Base-by-base conservation (phyloP, 23 tunicate species). In the Aplidium turbinatum region DNA sequence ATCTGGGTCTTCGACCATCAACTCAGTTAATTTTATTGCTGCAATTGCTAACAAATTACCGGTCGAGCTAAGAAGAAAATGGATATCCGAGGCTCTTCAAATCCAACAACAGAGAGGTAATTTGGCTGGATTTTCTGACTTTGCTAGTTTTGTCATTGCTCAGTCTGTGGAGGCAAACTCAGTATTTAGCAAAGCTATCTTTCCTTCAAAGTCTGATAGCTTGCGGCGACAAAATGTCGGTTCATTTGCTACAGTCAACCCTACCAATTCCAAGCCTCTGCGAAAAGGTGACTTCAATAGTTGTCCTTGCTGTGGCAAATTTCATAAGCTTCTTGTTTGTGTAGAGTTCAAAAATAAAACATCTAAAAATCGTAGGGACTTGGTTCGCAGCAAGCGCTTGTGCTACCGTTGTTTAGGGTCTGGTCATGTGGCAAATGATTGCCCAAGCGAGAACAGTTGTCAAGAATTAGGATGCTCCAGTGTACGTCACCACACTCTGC, bases 161-260 rank as follows among this genome's bases (percentile, higher is more conserved):
- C 46, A 57, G 45, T 53, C 66, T n/a, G 30, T 23, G 3, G 40
- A 57, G 57, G 79, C 79, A 3, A 74, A 57, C 45, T 74, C 67
- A 25, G 28, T 35, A 4, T 74, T 26, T 34, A 28, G 40, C 22
- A 74, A 57, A 57, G 40, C 50, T n/a, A 2, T 74, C 22, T 74
- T 74, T 35, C 68, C 50, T 57, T 2, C 26, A n/a, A n/a, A n/a
- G n/a, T n/a, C n/a, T n/a, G n/a, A n/a, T n/a, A n/a, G n/a, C n/a
- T n/a, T n/a, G n/a, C n/a, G n/a, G n/a, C n/a, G n/a, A n/a, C n/a
- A n/a, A n/a, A n/a, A n/a, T n/a, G n/a, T n/a, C n/a, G n/a, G n/a
- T n/a, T n/a, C n/a, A n/a, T n/a, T n/a, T n/a, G n/a, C n/a, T n/a
- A n/a, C n/a, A n/a, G n/a, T n/a, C n/a, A n/a, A n/a, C n/a, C n/a